A percentile compares a stretch with the other conserved stretches of the same genome.
These are phyloP conservation scores for Acipenser transmontanus DNA, from an alignment of 2,797 vertebrate species.

Conservation along the genomic window DNA sequence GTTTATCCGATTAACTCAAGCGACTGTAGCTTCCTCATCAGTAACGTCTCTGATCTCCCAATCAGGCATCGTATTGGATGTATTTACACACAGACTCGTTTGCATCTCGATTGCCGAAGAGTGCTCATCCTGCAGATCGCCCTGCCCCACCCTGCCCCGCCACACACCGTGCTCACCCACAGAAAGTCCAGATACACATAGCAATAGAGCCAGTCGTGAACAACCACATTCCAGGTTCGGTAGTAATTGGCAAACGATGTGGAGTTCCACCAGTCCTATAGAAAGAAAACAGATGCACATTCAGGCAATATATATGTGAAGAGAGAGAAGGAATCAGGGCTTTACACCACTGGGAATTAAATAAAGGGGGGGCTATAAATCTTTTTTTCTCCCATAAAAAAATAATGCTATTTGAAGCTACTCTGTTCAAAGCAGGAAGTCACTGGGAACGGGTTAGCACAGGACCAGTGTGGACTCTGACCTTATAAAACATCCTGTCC, in stretches of 20 bases:
- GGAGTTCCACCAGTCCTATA: slow-evolving; percentile 97
- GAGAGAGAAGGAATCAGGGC: background rate
- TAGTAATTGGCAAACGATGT: slow-evolving; percentile 95
- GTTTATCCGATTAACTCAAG: no score
- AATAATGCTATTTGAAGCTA: no score
- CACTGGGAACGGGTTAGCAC: background rate
- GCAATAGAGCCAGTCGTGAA: slow-evolving; percentile 94
- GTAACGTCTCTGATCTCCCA: no score
- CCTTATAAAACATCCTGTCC: slow-evolving; percentile 97
- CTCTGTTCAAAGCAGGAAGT: no score
- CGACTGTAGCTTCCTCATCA: no score
- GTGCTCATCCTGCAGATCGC: no score
- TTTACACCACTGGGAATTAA: background rate
- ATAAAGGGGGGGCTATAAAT: background rate
- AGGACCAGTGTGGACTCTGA: slow-evolving; percentile 30
- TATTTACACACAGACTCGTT: no score
- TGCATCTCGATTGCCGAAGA: no score
- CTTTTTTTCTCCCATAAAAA: background rate
- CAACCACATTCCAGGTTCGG: slow-evolving; percentile 92
- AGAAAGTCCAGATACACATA: slow-evolving; percentile 88
- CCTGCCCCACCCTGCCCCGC: background rate
- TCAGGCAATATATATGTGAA: background rate
- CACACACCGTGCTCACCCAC: slow-evolving; percentile 61
- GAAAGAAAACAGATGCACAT: slow-evolving; percentile 6
- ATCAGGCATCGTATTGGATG: no score